These are phyloP conservation scores for Sesia bembeciformis DNA, from an alignment of 2,888 invertebrate genomes.

Conservation along the genomic window DNA sequence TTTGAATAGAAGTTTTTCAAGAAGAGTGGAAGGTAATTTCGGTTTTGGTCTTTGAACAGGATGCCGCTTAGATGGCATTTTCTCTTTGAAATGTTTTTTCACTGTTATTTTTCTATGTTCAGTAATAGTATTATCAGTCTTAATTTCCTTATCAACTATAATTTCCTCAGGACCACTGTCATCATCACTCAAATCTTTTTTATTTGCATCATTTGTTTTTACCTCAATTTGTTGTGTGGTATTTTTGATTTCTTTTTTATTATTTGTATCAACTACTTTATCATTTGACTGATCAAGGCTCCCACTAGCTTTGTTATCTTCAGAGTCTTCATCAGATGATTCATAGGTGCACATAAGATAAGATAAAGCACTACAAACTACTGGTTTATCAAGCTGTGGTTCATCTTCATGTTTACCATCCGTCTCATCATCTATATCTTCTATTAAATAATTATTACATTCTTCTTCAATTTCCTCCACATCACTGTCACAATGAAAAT, in stretches of 20 bases:
- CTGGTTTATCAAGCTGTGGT: constrained; percentile 16
- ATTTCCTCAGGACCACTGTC: constrained; percentile 69
- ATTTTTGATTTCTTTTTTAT: neutral
- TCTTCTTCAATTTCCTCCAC: constrained; percentile 18
- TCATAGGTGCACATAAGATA: constrained; percentile 74
- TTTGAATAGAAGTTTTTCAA: constrained; percentile 81
- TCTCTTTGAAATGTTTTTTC: neutral
- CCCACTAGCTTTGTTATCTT: constrained; percentile 4
- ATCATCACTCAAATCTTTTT: constrained; percentile 27
- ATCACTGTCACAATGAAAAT: constrained; percentile 30
- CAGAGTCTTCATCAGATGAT: constrained; percentile 59
- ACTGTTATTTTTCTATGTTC: neutral
- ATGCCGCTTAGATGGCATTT: constrained; percentile 9
- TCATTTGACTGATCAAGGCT: constrained; percentile 1
- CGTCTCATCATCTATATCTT: constrained; percentile 48
- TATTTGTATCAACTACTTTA: constrained; percentile 9
- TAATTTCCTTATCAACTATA: constrained; percentile 33
- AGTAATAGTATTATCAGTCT: constrained; percentile 5
- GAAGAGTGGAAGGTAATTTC: constrained; percentile 70
- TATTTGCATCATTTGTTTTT: constrained; percentile 2
- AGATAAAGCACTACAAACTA: constrained; percentile 70
- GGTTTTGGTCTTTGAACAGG: constrained; percentile 18
- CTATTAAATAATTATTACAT: constrained; percentile 31
- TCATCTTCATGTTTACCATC: constrained; percentile 14
- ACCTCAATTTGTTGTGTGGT: constrained; percentile 7